These are phyloP conservation scores for Gyps fulvus DNA, from an alignment of 2,113 vertebrate species.

Conservation along the genomic window DNA sequence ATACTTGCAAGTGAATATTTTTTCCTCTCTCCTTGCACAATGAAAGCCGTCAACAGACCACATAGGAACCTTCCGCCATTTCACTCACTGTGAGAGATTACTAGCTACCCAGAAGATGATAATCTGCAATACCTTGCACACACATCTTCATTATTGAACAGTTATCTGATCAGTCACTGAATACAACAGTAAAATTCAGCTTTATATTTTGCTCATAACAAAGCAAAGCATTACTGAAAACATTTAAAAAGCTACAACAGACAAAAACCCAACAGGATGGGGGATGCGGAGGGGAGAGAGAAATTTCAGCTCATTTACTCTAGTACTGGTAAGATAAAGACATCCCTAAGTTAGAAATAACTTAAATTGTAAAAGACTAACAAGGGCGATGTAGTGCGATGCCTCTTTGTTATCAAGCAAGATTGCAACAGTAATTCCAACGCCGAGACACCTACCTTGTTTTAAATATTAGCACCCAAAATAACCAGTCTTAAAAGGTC, in stretches of 20 bases:
- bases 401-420: not conserved
- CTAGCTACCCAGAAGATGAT: not conserved
- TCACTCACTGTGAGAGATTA: not conserved
- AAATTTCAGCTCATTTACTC: not conserved
- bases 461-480: constrained; percentile 27
- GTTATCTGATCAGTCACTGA: not conserved
- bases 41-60: not conserved
- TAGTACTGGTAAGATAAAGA: not conserved
- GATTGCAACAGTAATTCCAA: not conserved
- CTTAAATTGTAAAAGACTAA: not conserved
- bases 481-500: constrained; percentile 42
- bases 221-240: not conserved
- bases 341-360: not conserved
- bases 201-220: not conserved
- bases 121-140: not conserved
- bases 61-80: not conserved
- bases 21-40: not conserved
- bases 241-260: not conserved
- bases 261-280: not conserved
- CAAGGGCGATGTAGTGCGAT: not conserved
- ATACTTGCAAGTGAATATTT: not conserved
- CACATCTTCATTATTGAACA: not conserved
- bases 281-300: not conserved
- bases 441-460: not conserved
- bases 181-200: not conserved